These are phyloP conservation scores for Phenganax marumi DNA, from an alignment of 92 coral and sea anemone species.

Conservation along the genomic window DNA sequence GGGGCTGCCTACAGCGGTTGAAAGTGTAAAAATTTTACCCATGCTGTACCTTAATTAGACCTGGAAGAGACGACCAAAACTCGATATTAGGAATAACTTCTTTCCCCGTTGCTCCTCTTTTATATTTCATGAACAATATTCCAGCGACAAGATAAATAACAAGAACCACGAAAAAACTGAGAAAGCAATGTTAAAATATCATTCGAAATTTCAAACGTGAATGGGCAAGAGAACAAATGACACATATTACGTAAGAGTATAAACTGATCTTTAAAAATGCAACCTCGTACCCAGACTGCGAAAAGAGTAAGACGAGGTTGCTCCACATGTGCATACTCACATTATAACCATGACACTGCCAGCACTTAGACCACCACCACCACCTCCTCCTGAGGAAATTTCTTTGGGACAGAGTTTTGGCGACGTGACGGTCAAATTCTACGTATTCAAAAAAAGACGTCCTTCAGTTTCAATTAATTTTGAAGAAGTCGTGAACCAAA, in stretches of 20 bases:
- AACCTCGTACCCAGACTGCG: neutral
- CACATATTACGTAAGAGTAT: neutral
- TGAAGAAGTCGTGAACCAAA: too few relatives aligned
- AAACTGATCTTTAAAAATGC: neutral
- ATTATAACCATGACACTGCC: constrained; percentile 67
- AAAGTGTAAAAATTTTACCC: neutral
- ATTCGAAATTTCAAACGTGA: too few relatives aligned
- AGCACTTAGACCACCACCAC: constrained; percentile 51
- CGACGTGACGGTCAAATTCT: neutral
- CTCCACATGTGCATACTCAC: constrained; percentile 56
- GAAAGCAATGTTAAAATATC: neutral
- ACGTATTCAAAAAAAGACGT: too few relatives aligned
- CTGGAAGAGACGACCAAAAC: constrained; percentile 74
- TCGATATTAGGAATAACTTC: constrained; percentile 71
- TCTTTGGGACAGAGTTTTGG: neutral
- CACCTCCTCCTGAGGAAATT: neutral
- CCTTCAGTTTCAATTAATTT: too few relatives aligned
- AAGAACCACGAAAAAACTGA: constrained; percentile 57
- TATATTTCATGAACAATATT: constrained; percentile 58
- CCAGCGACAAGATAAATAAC: constrained; percentile 72
- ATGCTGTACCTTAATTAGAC: constrained; percentile 61
- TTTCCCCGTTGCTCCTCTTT: constrained; percentile 73
- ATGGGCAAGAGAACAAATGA: too few relatives aligned
- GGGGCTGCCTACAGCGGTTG: neutral
- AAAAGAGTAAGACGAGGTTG: neutral